Percentiles rank a stretch among this genome's conserved stretches.
Evolutionary conservation across 2,797 vertebrate species (phyloP).

Genomic region (Anabacerthia variegaticeps): DNA sequence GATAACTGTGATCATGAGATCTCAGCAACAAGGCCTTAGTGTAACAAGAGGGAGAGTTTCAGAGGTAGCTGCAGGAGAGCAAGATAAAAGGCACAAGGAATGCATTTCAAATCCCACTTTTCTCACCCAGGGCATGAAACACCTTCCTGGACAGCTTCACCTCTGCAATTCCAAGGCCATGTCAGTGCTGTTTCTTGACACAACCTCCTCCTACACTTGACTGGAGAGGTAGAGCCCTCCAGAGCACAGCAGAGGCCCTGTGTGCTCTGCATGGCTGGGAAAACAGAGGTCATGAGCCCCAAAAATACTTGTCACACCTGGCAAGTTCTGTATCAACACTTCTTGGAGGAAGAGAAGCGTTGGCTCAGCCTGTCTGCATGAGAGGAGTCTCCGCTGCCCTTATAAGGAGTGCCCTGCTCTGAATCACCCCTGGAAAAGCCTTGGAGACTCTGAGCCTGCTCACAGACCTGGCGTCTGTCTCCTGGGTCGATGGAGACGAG

Average conservation of each 20-base stretch:
- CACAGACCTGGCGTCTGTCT: not conserved
- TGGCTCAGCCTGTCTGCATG: not conserved
- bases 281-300: not conserved
- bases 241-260: not conserved
- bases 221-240: not conserved
- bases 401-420: constrained; percentile 53
- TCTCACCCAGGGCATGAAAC: not conserved
- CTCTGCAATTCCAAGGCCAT: not conserved
- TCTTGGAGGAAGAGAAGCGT: not conserved
- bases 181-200: not conserved
- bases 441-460: not conserved
- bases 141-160: not conserved
- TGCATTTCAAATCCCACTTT: not conserved
- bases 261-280: not conserved
- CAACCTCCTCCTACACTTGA: not conserved
- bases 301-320: constrained; percentile 2
- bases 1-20: not conserved
- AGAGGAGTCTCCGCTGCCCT: constrained; percentile 52
- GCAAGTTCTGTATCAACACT: constrained; percentile 43
- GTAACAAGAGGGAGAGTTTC: not conserved
- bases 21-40: not conserved
- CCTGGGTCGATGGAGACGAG: rapidly evolving
- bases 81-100: not conserved
- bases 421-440: constrained; percentile 15
- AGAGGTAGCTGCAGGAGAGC: not conserved